Percentiles rank a stretch among this genome's conserved stretches.
These are phyloP conservation scores for Hoplostethus atlanticus DNA, from an alignment of 2,797 vertebrate genomes.

Conservation along the genomic window DNA sequence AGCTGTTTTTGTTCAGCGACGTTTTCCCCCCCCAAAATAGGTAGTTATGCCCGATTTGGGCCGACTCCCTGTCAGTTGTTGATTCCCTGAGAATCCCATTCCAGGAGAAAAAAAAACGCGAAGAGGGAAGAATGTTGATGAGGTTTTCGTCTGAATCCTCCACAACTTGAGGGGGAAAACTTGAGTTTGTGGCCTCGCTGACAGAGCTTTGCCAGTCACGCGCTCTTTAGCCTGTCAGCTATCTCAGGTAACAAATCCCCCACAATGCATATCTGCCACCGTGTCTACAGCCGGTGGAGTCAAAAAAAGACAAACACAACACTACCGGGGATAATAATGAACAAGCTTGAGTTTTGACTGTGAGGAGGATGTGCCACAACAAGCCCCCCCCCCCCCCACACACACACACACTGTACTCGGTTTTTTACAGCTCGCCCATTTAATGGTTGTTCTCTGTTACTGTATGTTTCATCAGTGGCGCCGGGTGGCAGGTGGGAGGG, in stretches of 20 bases:
- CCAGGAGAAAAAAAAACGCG: constrained; percentile 37
- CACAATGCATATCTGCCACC: constrained; percentile 48
- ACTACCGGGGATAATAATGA: constrained; percentile 76
- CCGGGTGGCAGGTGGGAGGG: constrained; percentile 81
- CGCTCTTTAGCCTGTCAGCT: constrained; percentile 74
- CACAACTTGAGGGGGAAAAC: constrained; percentile 60
- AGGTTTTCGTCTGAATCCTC: constrained; percentile 43
- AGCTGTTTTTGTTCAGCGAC: constrained; percentile 31
- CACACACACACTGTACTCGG: constrained; percentile 62
- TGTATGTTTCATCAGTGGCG: constrained; percentile 85
- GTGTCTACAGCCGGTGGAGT: constrained; percentile 54
- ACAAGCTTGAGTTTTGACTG: constrained; percentile 65
- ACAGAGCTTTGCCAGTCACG: constrained; percentile 71
- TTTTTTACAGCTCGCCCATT: constrained; percentile 70
- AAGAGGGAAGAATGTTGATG: constrained; percentile 51
- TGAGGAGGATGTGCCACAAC: constrained; percentile 69
- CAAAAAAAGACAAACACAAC: constrained; percentile 64
- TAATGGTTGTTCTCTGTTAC: constrained; percentile 81
- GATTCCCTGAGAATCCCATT: constrained; percentile 54
- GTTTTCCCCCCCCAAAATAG: constrained; percentile 39
- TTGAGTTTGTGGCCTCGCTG: constrained; percentile 66
- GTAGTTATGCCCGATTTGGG: constrained; percentile 64
- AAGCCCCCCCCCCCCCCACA: constrained; percentile 44
- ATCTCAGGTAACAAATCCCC: constrained; percentile 72
- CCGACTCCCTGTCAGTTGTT: constrained; percentile 71